phyloP scores from a whole-genome alignment of 2,888 invertebrate species.

The Eristalis arbustorum region DNA sequence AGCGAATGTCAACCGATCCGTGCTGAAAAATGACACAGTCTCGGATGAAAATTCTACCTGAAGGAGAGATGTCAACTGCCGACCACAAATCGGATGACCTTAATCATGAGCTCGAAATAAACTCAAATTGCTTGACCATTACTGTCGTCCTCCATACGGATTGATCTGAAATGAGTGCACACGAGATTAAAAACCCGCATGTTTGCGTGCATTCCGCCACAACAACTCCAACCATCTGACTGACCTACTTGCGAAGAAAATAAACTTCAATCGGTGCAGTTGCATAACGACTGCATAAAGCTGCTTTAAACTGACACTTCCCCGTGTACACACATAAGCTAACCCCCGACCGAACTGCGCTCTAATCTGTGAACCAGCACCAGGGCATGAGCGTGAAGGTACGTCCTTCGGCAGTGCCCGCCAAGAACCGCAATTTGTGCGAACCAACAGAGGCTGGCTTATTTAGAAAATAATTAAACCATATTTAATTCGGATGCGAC shows the following conservation, averaged over 20 bases:
- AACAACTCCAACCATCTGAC: background rate
- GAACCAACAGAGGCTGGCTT: constrained; percentile 59
- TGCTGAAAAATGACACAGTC: too few species aligned
- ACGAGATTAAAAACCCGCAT: too few species aligned
- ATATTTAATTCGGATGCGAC: constrained; percentile 68
- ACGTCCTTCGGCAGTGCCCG: background rate
- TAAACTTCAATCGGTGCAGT: background rate
- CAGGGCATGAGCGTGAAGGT: too few species aligned
- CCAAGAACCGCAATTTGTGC: constrained; percentile 62
- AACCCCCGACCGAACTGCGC: background rate
- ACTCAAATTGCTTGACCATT: too few species aligned
- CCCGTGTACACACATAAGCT: background rate
- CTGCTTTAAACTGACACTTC: background rate
- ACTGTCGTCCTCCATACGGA: too few species aligned
- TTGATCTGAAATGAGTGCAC: too few species aligned
- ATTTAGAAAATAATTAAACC: constrained; percentile 70
- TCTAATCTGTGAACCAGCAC: background rate
- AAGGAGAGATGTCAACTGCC: too few species aligned
- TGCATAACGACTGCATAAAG: background rate
- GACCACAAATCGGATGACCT: too few species aligned
- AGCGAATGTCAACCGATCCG: too few species aligned
- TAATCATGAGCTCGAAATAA: too few species aligned
- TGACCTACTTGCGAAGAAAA: background rate
- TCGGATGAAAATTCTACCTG: too few species aligned
- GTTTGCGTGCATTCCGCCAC: background rate